phyloP scores from a whole-genome alignment of 2,797 vertebrate species.

The Mus minutoides region DNA sequence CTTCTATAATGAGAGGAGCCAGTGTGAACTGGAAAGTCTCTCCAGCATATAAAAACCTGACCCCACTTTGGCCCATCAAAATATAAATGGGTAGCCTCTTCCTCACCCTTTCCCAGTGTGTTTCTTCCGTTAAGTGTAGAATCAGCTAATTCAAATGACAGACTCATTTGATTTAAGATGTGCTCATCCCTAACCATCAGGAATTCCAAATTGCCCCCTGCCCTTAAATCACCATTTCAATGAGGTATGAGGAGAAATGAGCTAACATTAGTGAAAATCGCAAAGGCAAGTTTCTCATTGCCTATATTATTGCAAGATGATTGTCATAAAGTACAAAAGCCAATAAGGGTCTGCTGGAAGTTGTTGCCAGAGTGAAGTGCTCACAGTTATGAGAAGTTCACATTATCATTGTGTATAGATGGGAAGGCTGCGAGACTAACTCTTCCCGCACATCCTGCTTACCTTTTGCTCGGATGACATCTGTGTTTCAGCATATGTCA shows the following conservation, averaged over 20 bases:
- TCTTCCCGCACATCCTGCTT: constrained; percentile 34
- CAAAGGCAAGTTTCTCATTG: neutral
- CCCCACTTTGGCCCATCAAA: neutral
- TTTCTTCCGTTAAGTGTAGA: constrained; percentile 6
- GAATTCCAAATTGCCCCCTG: constrained; percentile 11
- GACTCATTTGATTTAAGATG: constrained; percentile 2
- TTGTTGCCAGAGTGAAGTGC: neutral
- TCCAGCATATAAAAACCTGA: neutral
- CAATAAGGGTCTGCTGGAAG: neutral
- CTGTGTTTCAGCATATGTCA: constrained; percentile 68
- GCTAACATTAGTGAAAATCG: neutral
- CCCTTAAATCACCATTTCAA: constrained; percentile 36
- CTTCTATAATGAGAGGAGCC: neutral
- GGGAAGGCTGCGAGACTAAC: neutral
- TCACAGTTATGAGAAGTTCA: neutral
- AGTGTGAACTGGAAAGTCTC: neutral
- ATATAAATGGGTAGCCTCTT: neutral
- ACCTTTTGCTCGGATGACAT: constrained; percentile 27
- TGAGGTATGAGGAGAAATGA: neutral
- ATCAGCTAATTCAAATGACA: constrained; percentile 33
- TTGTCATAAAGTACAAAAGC: constrained; percentile 15
- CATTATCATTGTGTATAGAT: neutral
- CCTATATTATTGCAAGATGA: neutral
- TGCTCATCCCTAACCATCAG: neutral
- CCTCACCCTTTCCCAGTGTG: neutral